Evolutionary conservation across 1,140 invertebrate genomes (phyloP), one percentile per base, ranked within the genome.

Genomic region (Meloidogyne exigua): DNA sequence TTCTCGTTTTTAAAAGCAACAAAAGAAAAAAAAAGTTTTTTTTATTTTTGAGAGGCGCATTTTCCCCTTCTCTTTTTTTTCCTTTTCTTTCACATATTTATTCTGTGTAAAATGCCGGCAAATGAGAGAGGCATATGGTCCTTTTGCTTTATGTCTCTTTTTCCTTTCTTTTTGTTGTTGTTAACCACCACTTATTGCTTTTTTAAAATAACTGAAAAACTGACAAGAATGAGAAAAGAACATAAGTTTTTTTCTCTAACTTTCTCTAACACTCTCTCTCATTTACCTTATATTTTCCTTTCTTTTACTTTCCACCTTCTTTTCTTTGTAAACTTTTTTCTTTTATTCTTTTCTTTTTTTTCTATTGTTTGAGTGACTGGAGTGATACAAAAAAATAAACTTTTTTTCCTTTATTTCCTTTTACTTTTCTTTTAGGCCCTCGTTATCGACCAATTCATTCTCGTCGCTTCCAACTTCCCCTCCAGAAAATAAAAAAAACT

Each of bases 1-100:
- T n/a, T n/a, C n/a, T n/a, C n/a, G n/a, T n/a, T n/a, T 49, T 57
- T 57, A 57, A 57, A n/a, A n/a, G 49, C 49, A 57, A 57, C 49
- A 57, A 57, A n/a, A n/a, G 49, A 9, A 57, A 57, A 57, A 57
- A n/a, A n/a, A 44, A 44, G 13, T 3, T 15, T n/a, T 49, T 57
- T 57, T 9, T 39, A 39, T 39, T 9, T 57, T 57, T n/a, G n/a
- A 57, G 49, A 57, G 49, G 49, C 49, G 49, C 49, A 57, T 57
- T 57, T 57, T n/a, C 49, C 49, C 49, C 18, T 57, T n/a, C 5
- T 49, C 18, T 15, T 13, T 44, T 12, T 44, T 44, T 44, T 15
- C 11, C 18, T 49, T 18, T 15, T 49, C 5, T 15, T 32, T 32
- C n/a, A n/a, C n/a, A n/a, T n/a, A 13, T 15, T 57, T 57, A 9